These are phyloP conservation scores for Deilephila elpenor DNA, from an alignment of 2,888 invertebrate species.

Conservation along the genomic window DNA sequence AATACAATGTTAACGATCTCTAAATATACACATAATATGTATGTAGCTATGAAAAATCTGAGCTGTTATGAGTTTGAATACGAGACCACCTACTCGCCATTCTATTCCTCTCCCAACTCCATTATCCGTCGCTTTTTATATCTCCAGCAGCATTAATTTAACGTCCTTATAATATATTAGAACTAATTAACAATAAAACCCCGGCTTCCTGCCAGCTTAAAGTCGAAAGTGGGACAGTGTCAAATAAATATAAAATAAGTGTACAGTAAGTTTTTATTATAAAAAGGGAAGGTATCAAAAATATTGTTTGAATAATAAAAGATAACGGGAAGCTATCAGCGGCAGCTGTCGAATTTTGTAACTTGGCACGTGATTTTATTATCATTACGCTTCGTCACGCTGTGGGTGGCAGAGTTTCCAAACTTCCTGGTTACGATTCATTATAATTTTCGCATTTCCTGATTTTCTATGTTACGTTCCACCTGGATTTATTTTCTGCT, in stretches of 20 bases:
- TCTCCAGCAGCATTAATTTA: not conserved
- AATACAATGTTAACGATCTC: too few species aligned
- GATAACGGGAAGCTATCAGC: conserved; percentile 21
- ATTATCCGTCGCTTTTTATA: not conserved
- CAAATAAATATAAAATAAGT: conserved; percentile 24
- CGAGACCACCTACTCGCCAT: not conserved
- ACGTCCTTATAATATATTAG: conserved; percentile 4
- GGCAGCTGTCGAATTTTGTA: conserved; percentile 25
- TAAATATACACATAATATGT: too few species aligned
- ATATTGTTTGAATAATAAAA: conserved; percentile 22
- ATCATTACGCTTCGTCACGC: conserved; percentile 24
- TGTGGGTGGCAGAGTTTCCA: conserved; percentile 19
- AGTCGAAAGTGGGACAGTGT: not conserved
- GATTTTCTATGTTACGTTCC: not conserved
- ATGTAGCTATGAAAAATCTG: too few species aligned
- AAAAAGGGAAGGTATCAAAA: conserved; percentile 17
- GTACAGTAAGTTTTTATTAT: conserved; percentile 15
- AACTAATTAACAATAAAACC: conserved; percentile 7
- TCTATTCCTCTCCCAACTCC: not conserved
- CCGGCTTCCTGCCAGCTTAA: not conserved
- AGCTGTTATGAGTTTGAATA: too few species aligned
- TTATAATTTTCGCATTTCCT: not conserved
- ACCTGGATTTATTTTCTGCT: not conserved
- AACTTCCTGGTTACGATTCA: conserved; percentile 19
- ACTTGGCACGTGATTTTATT: conserved; percentile 26